Percentiles rank a stretch among this genome's conserved stretches.
These are phyloP conservation scores for Tamias sibiricus DNA, from an alignment of 2,113 vertebrate genomes.

Conservation along the genomic window DNA sequence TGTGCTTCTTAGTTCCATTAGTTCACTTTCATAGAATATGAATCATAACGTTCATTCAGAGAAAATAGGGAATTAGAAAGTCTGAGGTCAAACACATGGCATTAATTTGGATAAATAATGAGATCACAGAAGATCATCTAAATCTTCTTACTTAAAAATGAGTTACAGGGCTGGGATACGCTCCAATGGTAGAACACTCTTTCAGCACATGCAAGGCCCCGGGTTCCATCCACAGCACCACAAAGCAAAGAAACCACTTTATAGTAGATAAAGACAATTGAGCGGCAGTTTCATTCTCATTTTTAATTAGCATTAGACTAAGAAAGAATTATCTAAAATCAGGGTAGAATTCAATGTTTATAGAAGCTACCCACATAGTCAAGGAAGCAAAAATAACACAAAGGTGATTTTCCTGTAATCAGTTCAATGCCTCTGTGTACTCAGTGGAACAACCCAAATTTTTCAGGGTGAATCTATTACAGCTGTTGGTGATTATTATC, in stretches of 20 bases:
- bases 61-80: background rate
- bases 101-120: background rate
- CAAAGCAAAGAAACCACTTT: background rate
- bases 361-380: background rate
- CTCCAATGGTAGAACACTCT: background rate
- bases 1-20: background rate
- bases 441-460: slow-evolving; percentile 53
- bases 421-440: background rate
- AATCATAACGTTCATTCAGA: background rate
- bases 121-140: background rate
- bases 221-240: background rate
- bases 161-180: background rate
- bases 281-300: background rate
- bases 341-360: slow-evolving; percentile 26
- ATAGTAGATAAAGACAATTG: background rate
- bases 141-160: background rate
- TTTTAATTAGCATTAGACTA: background rate
- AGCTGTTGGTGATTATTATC: slow-evolving; percentile 28
- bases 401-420: slow-evolving; percentile 55
- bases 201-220: background rate
- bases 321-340: slow-evolving; percentile 7
- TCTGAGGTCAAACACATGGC: background rate
- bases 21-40: background rate
- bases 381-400: background rate
- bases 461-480: slow-evolving; percentile 47